phyloP scores from a whole-genome alignment of 1,140 invertebrate genomes.

The Zaprionus ornatus region DNA sequence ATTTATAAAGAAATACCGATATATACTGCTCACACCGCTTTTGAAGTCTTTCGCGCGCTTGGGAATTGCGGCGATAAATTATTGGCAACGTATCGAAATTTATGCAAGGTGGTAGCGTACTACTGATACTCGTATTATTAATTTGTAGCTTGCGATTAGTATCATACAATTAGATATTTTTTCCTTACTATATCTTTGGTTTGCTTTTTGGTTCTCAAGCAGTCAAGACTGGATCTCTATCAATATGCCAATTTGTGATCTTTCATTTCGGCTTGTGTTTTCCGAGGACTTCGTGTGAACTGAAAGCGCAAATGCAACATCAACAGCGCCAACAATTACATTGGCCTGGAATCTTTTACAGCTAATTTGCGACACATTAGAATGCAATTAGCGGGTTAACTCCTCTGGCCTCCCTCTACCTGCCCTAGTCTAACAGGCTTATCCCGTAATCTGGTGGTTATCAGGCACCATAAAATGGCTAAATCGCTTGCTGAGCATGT shows the following conservation, averaged over 20 bases:
- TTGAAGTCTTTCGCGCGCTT: too few relatives aligned
- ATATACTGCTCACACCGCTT: too few relatives aligned
- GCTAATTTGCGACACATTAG: conserved; percentile 44
- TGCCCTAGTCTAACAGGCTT: conserved; percentile 19
- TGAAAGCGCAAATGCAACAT: neutral
- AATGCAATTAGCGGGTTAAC: conserved; percentile 38
- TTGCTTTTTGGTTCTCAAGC: neutral
- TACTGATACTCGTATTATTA: too few relatives aligned
- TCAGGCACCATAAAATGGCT: conserved; percentile 20
- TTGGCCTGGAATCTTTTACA: conserved; percentile 34
- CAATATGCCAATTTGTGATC: neutral
- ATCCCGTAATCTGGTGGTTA: conserved; percentile 14
- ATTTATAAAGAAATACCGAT: too few relatives aligned
- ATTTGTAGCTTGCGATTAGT: too few relatives aligned
- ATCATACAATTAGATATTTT: too few relatives aligned
- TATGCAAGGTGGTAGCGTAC: too few relatives aligned
- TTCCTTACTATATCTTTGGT: too few relatives aligned
- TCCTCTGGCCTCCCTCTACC: conserved; percentile 14
- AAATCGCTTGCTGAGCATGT: conserved; percentile 14
- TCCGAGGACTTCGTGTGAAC: conserved; percentile 9
- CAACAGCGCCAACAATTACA: conserved; percentile 13
- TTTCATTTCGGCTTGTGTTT: conserved; percentile 14
- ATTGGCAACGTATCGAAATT: too few relatives aligned
- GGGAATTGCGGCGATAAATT: too few relatives aligned
- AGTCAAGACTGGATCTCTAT: neutral